Evolutionary conservation across 1,140 invertebrate genomes (phyloP).

Genomic region (Hormaphis cornu): DNA sequence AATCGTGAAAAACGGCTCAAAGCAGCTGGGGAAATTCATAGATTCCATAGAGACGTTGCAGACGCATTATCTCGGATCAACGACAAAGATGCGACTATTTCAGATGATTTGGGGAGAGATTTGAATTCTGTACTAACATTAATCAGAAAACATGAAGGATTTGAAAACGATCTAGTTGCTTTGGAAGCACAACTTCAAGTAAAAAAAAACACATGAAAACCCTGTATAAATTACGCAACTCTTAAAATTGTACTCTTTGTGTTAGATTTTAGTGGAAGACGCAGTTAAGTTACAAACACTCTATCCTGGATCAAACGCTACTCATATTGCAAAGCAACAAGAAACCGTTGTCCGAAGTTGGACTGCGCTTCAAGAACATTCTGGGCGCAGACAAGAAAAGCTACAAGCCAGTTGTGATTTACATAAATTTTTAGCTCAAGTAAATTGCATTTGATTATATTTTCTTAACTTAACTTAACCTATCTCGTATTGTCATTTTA

Average conservation of each 20-base stretch:
- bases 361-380: constrained; percentile 72
- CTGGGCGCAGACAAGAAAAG: constrained; percentile 65
- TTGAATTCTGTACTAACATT: constrained; percentile 76
- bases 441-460: constrained; percentile 38
- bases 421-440: constrained; percentile 73
- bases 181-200: constrained; percentile 86
- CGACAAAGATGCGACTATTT: constrained; percentile 73
- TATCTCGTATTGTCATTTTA: constrained; percentile 39
- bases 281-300: constrained; percentile 72
- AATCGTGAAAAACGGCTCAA: constrained; percentile 74
- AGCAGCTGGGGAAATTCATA: constrained; percentile 90
- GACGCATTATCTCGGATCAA: constrained; percentile 84
- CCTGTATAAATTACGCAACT: not conserved
- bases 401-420: constrained; percentile 80
- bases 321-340: constrained; percentile 76
- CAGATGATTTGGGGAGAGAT: constrained; percentile 77
- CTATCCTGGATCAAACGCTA: constrained; percentile 88
- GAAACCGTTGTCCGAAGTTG: constrained; percentile 74
- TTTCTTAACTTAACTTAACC: constrained; percentile 17
- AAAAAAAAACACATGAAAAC: not conserved
- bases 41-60: constrained; percentile 91
- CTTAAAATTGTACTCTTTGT: constrained; percentile 25
- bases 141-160: constrained; percentile 75
- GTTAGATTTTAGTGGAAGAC: constrained; percentile 78
- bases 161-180: constrained; percentile 89